These are phyloP conservation scores for Hedya salicella DNA, from an alignment of 2,888 invertebrate species.

Conservation along the genomic window DNA sequence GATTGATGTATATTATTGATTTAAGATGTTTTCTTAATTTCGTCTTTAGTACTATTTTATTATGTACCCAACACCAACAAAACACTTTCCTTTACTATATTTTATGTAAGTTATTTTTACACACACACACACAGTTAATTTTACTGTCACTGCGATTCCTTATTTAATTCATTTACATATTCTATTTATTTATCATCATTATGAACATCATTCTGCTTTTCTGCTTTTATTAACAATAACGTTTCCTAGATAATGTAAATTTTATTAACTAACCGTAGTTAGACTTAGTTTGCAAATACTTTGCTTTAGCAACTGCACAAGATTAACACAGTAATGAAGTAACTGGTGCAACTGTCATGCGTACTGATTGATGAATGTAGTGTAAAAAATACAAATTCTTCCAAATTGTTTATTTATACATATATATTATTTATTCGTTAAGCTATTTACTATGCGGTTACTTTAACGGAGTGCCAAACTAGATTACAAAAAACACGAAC, in stretches of 20 bases:
- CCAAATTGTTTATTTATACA: constrained; percentile 58
- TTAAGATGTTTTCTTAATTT: constrained; percentile 81
- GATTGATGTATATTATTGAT: constrained; percentile 52
- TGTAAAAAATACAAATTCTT: constrained; percentile 61
- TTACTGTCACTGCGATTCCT: constrained; percentile 7
- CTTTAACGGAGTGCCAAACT: constrained; percentile 65
- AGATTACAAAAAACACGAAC: constrained; percentile 58
- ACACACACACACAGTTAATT: constrained; percentile 47
- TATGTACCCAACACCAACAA: constrained; percentile 33
- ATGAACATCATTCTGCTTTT: constrained; percentile 56
- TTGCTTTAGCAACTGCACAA: constrained; percentile 78
- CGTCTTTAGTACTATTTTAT: constrained; percentile 43
- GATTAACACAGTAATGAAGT: constrained; percentile 59
- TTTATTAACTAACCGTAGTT: constrained; percentile 54
- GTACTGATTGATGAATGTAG: constrained; percentile 74
- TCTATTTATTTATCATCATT: constrained; percentile 50
- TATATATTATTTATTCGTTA: constrained; percentile 67
- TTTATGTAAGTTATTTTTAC: constrained; percentile 40
- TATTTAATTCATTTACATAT: constrained; percentile 46
- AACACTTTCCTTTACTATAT: constrained; percentile 43
- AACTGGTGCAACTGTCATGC: constrained; percentile 81
- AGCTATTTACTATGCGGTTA: constrained; percentile 71
- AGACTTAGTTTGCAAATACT: constrained; percentile 62
- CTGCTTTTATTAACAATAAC: constrained; percentile 65
- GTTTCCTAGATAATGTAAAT: constrained; percentile 30